Percentiles rank a stretch among this genome's conserved stretches.
Evolutionary conservation across 2,888 invertebrate genomes (phyloP).

Genomic region (Drosophila algonquin): DNA sequence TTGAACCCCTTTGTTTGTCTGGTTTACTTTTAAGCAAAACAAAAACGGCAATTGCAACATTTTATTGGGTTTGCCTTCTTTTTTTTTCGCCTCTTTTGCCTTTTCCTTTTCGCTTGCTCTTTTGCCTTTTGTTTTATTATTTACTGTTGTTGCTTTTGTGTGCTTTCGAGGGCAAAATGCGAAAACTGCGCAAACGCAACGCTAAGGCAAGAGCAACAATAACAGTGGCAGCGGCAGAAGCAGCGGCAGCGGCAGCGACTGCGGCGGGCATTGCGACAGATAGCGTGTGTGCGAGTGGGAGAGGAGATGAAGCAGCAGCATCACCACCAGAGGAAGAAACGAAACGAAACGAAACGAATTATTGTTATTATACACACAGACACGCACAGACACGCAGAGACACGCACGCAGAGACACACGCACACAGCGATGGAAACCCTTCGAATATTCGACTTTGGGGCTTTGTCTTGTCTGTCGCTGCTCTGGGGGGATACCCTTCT

Average conservation of each 20-base stretch:
- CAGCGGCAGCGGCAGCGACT: constrained; percentile 14
- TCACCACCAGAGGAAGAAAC: constrained; percentile 13
- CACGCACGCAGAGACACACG: not conserved
- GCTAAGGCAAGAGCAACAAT: not conserved
- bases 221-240: constrained; percentile 22
- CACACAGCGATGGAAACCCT: constrained; percentile 56
- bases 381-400: not conserved
- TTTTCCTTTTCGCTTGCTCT: constrained; percentile 1
- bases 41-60: constrained; percentile 61
- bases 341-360: constrained; percentile 24
- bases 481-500: constrained; percentile 16
- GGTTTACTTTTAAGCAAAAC: constrained; percentile 39
- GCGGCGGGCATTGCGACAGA: not conserved
- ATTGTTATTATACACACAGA: constrained; percentile 18
- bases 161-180: constrained; percentile 30
- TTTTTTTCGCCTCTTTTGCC: not conserved
- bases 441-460: constrained; percentile 37
- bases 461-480: constrained; percentile 27
- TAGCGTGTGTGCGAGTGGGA: constrained; percentile 20
- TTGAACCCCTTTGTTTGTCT: constrained; percentile 26
- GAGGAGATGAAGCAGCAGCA: not conserved
- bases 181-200: constrained; percentile 63
- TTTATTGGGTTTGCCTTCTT: constrained; percentile 11
- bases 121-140: constrained; percentile 4
- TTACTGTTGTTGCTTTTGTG: constrained; percentile 29